phyloP scores from a whole-genome alignment of 2,113 vertebrate species.

The Symphodus melops region DNA sequence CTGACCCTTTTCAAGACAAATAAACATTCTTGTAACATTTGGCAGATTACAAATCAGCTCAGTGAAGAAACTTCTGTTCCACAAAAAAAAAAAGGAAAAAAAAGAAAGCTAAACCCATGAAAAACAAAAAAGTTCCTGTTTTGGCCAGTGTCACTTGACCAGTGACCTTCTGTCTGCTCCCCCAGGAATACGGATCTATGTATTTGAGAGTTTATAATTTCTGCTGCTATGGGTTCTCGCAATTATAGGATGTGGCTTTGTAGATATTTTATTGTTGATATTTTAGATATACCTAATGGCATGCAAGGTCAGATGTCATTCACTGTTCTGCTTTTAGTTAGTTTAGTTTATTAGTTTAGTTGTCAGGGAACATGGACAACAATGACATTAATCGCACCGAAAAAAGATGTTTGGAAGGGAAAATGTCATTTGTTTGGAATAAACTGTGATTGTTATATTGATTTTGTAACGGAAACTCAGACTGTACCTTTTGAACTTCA shows the following conservation, averaged over 20 bases:
- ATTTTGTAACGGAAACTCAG: background rate
- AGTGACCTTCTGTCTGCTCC: slow-evolving; percentile 12
- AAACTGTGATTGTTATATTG: background rate
- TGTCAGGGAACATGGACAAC: no score
- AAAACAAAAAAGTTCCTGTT: slow-evolving; percentile 25
- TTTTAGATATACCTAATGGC: background rate
- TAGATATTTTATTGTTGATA: no score
- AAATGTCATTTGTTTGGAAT: background rate
- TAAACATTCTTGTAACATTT: slow-evolving; percentile 22
- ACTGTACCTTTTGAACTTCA: background rate
- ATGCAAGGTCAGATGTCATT: background rate
- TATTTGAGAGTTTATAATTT: background rate
- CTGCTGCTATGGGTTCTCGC: background rate
- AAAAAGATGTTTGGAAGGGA: no score
- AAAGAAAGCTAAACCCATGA: background rate
- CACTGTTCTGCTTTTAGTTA: background rate
- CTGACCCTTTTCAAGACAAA: background rate
- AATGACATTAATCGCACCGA: no score
- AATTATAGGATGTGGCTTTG: background rate
- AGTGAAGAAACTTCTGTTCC: slow-evolving; percentile 22
- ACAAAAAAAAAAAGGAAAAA: background rate
- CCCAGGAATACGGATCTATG: background rate
- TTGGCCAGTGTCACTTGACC: slow-evolving; percentile 32
- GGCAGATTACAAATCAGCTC: background rate
- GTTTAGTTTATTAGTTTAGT: no score